These are phyloP conservation scores for Nothobranchius kuhntae DNA, from an alignment of 2,113 vertebrate genomes.

Conservation along the genomic window DNA sequence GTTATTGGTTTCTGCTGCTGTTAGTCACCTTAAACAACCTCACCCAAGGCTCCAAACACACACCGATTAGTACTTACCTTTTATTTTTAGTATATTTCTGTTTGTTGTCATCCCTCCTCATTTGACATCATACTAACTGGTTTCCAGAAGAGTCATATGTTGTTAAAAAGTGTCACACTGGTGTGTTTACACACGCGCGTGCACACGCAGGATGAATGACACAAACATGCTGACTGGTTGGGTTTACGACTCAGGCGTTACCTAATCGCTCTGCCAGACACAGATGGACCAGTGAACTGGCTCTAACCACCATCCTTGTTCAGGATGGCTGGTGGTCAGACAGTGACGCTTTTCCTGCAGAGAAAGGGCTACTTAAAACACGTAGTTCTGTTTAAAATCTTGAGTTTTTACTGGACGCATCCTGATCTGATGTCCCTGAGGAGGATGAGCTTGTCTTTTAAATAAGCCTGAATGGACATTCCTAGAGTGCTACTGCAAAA, in stretches of 20 bases:
- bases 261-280: constrained; percentile 49
- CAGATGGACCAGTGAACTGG: constrained; percentile 48
- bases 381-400: neutral
- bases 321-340: constrained; percentile 37
- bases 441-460: no score
- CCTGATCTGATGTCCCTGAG: no score
- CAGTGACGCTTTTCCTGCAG: constrained; percentile 33
- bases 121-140: neutral
- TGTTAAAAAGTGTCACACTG: constrained; percentile 17
- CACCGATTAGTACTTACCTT: neutral
- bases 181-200: constrained; percentile 14
- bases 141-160: constrained; percentile 25
- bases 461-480: no score
- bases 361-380: constrained; percentile 38
- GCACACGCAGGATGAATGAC: constrained; percentile 26
- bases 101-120: neutral
- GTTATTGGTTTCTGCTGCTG: constrained; percentile 11
- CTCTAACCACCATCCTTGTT: constrained; percentile 43
- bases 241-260: constrained; percentile 49
- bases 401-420: no score
- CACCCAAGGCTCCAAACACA: neutral
- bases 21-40: neutral
- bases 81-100: neutral
- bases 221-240: constrained; percentile 20
- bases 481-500: no score